Percentiles rank a stretch among this genome's conserved stretches.
Conservation (phyloP, 2,797 vertebrate genomes). For the Knipowitschia caucasica region DNA sequence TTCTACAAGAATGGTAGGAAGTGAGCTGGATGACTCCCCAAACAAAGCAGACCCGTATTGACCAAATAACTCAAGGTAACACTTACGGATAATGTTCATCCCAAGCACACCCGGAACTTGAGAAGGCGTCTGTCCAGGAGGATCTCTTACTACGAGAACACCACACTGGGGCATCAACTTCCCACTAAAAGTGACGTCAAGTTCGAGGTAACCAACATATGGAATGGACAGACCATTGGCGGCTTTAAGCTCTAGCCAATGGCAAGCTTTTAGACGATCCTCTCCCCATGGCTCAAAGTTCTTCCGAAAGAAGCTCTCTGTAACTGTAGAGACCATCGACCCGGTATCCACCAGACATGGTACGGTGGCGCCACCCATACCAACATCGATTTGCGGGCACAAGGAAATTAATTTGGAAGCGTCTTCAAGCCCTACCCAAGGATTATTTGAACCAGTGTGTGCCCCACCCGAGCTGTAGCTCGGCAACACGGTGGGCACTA, state of each 20-base stretch:
- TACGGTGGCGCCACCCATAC: neutral
- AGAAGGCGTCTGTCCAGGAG: fast-evolving
- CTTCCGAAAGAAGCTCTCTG: neutral
- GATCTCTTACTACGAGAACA: conserved; percentile 12
- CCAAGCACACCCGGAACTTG: conserved; percentile 5
- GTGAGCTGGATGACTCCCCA: fast-evolving
- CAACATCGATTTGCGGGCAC: neutral
- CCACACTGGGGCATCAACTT: conserved; percentile 5
- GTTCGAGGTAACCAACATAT: conserved; percentile 19
- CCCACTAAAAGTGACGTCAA: conserved; percentile 13
- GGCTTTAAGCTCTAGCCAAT: neutral
- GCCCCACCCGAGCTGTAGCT: conserved; percentile 13
- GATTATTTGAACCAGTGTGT: neutral
- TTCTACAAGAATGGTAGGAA: neutral
- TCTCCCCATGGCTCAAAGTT: neutral
- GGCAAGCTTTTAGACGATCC: neutral
- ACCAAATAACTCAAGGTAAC: conserved; percentile 16
- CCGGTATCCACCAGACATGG: neutral
- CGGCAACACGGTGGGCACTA: conserved; percentile 13
- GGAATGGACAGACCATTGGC: conserved; percentile 22
- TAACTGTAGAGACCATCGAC: neutral
- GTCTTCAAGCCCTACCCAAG: neutral
- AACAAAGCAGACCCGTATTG: conserved; percentile 3
- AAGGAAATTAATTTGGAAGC: neutral
- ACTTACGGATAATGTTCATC: conserved; percentile 21